Base-by-base conservation (phyloP, 2,113 vertebrate species). In the Acrocephalus kingi region DNA sequence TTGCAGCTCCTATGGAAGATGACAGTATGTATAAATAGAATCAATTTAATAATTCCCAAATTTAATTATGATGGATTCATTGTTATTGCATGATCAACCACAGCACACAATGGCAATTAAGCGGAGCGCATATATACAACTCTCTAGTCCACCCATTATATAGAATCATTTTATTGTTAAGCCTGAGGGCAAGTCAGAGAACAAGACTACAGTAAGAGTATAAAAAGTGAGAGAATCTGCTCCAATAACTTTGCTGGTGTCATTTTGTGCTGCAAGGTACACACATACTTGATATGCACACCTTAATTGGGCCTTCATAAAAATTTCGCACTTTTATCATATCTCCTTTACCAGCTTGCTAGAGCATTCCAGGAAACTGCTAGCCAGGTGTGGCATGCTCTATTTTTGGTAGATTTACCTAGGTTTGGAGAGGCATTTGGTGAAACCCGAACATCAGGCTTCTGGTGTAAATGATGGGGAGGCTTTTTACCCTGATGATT, bases 1-100 rank as follows among this genome's bases (percentile, higher is more conserved):
- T 89, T 76, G 56, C 52, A 90, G 58, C 77, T 96, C 80, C 66
- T 87, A 66, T 89, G 63, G 80, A 92, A 89, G 77, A 61, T 4
- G 33, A 69, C 62, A 91, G 28, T 27, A 58, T 76, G 51, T 69
- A 66, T 92, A 96, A 96, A 94, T 93, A 91, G 93, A 96, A 92
- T 88, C 80, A 90, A 96, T 95, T 95, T 94, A 94, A 91, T 94
- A 96, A 94, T 89, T 89, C 92, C 62, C 76, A 96, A 73, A 94
- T 92, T 93, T 96, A 96, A 96, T 96, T 95, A 82, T 87, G 79
- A 76, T 84, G 83, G 88, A 87, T 94, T 92, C 83, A 94, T 96
- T 96, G 92, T 94, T 96, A 88, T 90, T 95, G 88, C 90, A 81
- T 62, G 94, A 94, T 78, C 31, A 7, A 94, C 88, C 86, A 84